A percentile compares a stretch with the other conserved stretches of the same genome.
Conservation (phyloP, 2,113 vertebrate genomes). For the Marmota flaviventris region DNA sequence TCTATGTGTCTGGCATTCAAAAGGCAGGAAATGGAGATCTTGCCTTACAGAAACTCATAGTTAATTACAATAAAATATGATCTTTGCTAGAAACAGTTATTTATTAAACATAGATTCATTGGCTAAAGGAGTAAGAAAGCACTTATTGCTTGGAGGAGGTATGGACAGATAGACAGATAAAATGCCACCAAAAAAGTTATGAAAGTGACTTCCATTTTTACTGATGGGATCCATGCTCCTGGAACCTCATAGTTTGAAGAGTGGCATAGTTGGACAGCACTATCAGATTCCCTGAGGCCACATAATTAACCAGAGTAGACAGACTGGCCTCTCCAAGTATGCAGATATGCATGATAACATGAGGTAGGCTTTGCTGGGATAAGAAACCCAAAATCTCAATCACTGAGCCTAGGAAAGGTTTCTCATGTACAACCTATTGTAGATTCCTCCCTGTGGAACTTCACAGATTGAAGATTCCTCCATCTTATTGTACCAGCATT, state of each 20-base stretch:
- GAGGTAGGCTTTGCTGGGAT: not conserved
- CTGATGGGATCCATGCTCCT: not conserved
- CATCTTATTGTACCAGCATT: not conserved
- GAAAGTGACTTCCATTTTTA: not conserved
- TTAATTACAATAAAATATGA: not conserved
- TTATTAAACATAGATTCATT: not conserved
- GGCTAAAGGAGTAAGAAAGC: not conserved
- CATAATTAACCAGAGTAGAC: not conserved
- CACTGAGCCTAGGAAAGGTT: not conserved
- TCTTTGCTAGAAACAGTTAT: not conserved
- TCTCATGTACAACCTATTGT: not conserved
- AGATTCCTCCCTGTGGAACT: not conserved
- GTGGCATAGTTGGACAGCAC: not conserved
- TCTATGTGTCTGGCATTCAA: not conserved
- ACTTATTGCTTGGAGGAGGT: not conserved
- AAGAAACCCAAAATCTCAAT: not conserved
- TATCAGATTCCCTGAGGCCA: not conserved
- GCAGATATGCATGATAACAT: not conserved
- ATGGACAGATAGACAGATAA: not conserved
- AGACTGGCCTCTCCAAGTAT: not conserved
- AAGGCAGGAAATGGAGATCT: not conserved
- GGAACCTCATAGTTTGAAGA: not conserved
- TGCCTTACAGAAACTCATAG: not conserved
- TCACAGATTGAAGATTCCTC: not conserved
- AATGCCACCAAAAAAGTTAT: not conserved